These are phyloP conservation scores for Spodoptera litura DNA, from an alignment of 1,140 invertebrate genomes.

Conservation along the genomic window DNA sequence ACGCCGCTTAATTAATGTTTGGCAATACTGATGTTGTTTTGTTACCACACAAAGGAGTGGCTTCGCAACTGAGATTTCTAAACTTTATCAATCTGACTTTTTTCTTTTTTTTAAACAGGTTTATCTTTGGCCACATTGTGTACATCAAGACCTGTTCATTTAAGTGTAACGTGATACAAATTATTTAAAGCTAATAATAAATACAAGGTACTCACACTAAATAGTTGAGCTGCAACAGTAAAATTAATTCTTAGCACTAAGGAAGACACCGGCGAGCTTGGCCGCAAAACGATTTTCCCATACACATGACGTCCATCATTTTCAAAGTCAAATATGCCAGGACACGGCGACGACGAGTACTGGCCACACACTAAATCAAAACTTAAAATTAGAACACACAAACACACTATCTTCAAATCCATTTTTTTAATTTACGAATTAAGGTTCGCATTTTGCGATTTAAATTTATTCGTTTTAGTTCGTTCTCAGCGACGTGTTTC, in stretches of 20 bases:
- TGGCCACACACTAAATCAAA: constrained; percentile 47
- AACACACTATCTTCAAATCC: constrained; percentile 47
- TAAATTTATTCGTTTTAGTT: not conserved
- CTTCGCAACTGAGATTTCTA: too few species aligned
- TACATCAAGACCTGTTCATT: not conserved
- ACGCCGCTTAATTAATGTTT: too few species aligned
- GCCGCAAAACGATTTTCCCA: constrained; percentile 52
- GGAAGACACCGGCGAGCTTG: constrained; percentile 49
- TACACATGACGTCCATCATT: constrained; percentile 51
- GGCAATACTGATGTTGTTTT: too few species aligned
- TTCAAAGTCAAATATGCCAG: constrained; percentile 59
- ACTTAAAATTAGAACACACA: constrained; percentile 50
- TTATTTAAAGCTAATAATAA: not conserved
- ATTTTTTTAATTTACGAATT: constrained; percentile 35
- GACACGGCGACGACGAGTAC: constrained; percentile 59
- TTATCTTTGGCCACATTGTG: too few species aligned
- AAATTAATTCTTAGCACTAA: constrained; percentile 56
- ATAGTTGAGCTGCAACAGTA: constrained; percentile 58
- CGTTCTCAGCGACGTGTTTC: constrained; percentile 29
- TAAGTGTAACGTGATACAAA: not conserved
- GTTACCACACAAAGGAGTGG: too few species aligned
- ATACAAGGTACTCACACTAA: constrained; percentile 56
- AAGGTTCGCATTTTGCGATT: constrained; percentile 44
- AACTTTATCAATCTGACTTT: too few species aligned
- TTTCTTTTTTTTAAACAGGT: too few species aligned